These are phyloP conservation scores for Aphis craccivora DNA, from an alignment of 1,140 invertebrate species.

Conservation along the genomic window DNA sequence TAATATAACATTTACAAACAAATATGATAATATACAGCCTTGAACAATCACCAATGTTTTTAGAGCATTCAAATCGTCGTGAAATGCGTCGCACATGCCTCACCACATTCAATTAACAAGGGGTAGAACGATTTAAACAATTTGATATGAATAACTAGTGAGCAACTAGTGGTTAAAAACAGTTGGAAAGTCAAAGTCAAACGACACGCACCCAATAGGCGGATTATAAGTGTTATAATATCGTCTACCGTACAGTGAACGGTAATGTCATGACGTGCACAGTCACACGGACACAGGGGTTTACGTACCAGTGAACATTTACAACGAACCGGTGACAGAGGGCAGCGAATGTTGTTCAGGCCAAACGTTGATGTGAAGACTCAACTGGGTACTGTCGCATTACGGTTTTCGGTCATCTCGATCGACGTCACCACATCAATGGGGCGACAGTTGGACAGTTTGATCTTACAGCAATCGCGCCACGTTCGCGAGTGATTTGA, in stretches of 20 bases:
- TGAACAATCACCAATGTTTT: background rate
- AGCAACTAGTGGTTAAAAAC: background rate
- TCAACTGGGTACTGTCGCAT: background rate
- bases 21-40: background rate
- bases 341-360: background rate
- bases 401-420: background rate
- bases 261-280: background rate
- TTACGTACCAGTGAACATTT: slow-evolving; percentile 46
- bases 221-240: background rate
- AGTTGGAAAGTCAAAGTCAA: background rate
- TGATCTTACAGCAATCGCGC: background rate
- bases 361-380: background rate
- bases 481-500: background rate
- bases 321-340: background rate
- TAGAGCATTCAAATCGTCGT: background rate
- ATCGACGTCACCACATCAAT: background rate
- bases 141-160: background rate
- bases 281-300: background rate
- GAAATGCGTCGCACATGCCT: background rate
- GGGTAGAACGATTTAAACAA: background rate
- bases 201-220: background rate
- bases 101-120: background rate
- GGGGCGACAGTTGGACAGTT: background rate
- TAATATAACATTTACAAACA: background rate
- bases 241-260: background rate